phyloP scores from a whole-genome alignment of 2,113 vertebrate species.

The Fregetta grallaria region DNA sequence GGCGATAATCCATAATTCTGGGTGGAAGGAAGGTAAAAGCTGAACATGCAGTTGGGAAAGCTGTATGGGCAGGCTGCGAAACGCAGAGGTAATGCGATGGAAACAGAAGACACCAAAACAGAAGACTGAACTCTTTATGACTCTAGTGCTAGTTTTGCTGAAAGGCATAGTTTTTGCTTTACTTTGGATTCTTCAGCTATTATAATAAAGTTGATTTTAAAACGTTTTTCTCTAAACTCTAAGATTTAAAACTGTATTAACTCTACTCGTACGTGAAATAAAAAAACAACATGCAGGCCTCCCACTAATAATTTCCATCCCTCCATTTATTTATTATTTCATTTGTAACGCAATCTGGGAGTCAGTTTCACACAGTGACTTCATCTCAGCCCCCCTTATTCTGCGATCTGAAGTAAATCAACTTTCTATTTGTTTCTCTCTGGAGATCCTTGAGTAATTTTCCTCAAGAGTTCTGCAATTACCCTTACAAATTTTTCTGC shows the following conservation, averaged over 20 bases:
- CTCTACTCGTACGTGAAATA: neutral
- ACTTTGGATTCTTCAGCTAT: neutral
- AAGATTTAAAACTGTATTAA: neutral
- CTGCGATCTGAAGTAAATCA: constrained; percentile 13
- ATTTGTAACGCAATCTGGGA: constrained; percentile 33
- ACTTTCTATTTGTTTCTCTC: constrained; percentile 38
- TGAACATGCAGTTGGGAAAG: neutral
- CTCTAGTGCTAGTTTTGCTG: neutral
- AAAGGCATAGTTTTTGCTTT: neutral
- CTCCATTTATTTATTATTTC: constrained; percentile 31
- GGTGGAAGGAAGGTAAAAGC: neutral
- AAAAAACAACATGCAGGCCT: neutral
- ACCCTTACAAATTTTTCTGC: neutral
- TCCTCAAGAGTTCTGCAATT: constrained; percentile 14
- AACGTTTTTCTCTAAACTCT: neutral
- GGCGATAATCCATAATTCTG: neutral
- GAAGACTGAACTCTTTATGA: neutral
- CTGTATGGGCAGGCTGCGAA: neutral
- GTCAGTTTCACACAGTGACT: constrained; percentile 12
- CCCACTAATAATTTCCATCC: constrained; percentile 22
- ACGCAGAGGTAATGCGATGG: neutral
- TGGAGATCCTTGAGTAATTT: constrained; percentile 7
- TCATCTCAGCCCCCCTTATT: constrained; percentile 16
- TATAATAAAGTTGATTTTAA: neutral
- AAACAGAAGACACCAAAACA: neutral